Evolutionary conservation across 2,797 vertebrate species (phyloP).

Genomic region (Sebastes hubbsi): DNA sequence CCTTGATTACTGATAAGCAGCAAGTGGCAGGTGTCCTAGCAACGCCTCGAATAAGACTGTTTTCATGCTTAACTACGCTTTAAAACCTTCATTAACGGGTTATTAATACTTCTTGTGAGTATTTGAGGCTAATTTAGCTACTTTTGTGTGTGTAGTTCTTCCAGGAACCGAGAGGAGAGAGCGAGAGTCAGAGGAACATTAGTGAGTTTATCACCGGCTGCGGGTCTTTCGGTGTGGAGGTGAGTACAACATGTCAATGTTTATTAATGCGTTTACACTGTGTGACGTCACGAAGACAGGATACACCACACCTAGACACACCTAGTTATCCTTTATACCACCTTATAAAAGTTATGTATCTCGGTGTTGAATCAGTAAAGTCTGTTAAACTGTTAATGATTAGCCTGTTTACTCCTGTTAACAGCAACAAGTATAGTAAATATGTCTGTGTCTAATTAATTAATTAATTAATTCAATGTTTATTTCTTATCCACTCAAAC

Average conservation of each 20-base stretch:
- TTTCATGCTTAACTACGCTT: background rate
- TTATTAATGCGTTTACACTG: background rate
- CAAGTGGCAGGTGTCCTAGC: constrained; percentile 40
- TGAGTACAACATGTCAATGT: constrained; percentile 72
- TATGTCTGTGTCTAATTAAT: no score
- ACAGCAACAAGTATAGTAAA: no score
- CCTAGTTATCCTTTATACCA: rapidly evolving
- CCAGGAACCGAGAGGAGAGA: constrained; percentile 90
- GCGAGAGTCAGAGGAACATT: constrained; percentile 92
- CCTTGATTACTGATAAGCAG: constrained; percentile 25
- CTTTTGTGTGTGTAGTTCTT: constrained; percentile 83
- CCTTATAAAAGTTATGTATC: background rate
- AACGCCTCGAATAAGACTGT: constrained; percentile 7
- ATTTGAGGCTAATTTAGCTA: background rate
- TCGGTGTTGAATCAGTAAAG: background rate
- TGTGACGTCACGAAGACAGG: background rate
- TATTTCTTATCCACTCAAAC: background rate
- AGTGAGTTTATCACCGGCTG: constrained; percentile 92
- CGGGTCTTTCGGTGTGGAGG: constrained; percentile 90
- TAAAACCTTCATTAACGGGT: rapidly evolving
- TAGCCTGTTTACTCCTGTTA: background rate
- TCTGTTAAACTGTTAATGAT: background rate
- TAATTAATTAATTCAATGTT: background rate
- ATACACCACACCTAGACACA: rapidly evolving
- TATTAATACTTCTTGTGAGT: rapidly evolving